These are phyloP conservation scores for Chrysogorgia sp. DNA, from an alignment of 92 coral and sea anemone species.

Conservation along the genomic window DNA sequence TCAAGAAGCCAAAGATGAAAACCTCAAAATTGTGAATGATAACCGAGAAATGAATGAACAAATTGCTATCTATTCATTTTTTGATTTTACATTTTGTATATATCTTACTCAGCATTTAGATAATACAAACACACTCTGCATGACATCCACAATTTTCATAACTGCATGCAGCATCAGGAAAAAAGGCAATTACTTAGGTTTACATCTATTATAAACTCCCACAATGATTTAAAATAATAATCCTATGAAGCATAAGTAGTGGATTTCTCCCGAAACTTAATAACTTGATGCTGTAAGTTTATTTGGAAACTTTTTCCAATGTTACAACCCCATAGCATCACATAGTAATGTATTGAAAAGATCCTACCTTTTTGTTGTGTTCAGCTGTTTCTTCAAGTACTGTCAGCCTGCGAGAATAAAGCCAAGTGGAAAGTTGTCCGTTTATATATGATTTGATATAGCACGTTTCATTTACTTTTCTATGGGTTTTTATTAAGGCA, in stretches of 20 bases:
- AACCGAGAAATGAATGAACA: background rate
- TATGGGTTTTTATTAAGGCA: conserved; percentile 25
- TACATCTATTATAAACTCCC: background rate
- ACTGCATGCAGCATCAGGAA: background rate
- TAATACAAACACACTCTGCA: background rate
- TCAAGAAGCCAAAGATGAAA: too few species aligned
- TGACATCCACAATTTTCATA: background rate
- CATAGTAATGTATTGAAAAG: background rate
- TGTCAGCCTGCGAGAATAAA: conserved; percentile 1
- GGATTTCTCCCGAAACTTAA: background rate
- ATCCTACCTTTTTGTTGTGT: background rate
- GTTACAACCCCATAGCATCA: background rate
- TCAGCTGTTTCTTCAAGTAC: conserved; percentile 9
- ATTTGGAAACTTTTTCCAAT: background rate
- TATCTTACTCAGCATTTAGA: background rate
- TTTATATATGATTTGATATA: conserved; percentile 25
- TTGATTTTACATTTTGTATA: background rate
- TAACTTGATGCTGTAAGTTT: background rate
- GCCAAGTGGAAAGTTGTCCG: background rate
- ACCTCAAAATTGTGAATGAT: too few species aligned
- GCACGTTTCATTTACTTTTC: conserved; percentile 22
- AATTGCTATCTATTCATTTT: background rate
- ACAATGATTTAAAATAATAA: background rate
- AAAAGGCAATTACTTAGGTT: background rate
- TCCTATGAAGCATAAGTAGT: background rate